Evolutionary conservation across 2,113 vertebrate genomes (phyloP).

Genomic region (Bubo scandiacus): DNA sequence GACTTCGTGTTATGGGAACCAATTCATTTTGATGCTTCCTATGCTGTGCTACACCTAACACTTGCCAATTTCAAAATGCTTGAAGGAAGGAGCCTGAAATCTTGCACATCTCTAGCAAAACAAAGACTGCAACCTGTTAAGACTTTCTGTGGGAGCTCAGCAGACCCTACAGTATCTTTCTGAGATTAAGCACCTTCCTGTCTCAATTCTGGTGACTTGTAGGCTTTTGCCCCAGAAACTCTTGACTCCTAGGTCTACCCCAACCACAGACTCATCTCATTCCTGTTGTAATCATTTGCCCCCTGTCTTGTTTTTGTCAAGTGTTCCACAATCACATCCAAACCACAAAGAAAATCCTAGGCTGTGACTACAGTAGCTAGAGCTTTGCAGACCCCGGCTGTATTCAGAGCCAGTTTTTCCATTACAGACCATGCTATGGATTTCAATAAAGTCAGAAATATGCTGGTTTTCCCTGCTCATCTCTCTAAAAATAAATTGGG

Average conservation of each 20-base stretch:
- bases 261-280: background rate
- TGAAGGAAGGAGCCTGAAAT: background rate
- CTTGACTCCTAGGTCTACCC: background rate
- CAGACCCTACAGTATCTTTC: background rate
- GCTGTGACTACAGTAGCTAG: background rate
- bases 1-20: background rate
- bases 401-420: background rate
- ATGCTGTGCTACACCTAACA: background rate
- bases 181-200: background rate
- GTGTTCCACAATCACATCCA: background rate
- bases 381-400: background rate
- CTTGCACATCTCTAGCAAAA: background rate
- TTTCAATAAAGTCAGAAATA: background rate
- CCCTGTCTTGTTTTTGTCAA: background rate
- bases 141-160: background rate
- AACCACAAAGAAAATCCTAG: background rate
- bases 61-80: background rate
- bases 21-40: background rate
- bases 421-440: background rate
- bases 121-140: background rate
- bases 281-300: background rate
- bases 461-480: background rate
- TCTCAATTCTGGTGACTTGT: background rate
- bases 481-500: background rate
- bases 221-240: background rate